Evolutionary conservation across 1,140 invertebrate species (phyloP).

Genomic region (Calosoma granatense): DNA sequence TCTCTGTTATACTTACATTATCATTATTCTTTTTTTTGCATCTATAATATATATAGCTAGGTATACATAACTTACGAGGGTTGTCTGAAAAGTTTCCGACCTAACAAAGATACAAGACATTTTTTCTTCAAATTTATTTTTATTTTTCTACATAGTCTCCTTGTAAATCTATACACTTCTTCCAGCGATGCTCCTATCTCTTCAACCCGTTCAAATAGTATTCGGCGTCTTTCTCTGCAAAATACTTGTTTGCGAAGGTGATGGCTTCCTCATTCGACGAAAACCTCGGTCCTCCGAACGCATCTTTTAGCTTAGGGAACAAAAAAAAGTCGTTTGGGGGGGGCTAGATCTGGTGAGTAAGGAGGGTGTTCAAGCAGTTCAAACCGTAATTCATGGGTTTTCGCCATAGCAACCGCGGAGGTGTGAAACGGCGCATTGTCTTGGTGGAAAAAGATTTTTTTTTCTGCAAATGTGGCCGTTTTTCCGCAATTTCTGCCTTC

Average conservation of each 20-base stretch:
- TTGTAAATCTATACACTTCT: slow-evolving; percentile 15
- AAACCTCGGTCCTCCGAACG: slow-evolving; percentile 23
- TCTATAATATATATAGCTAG: no score
- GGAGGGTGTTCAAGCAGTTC: slow-evolving; percentile 32
- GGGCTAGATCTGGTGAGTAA: slow-evolving; percentile 32
- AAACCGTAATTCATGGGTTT: slow-evolving; percentile 31
- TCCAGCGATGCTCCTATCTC: slow-evolving; percentile 12
- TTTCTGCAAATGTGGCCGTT: slow-evolving; percentile 25
- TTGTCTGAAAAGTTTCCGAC: no score
- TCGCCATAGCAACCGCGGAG: slow-evolving; percentile 25
- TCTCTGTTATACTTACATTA: no score
- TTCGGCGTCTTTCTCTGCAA: slow-evolving; percentile 17
- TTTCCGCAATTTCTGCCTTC: slow-evolving; percentile 25
- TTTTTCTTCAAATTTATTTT: no score
- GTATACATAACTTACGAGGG: no score
- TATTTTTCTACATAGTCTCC: slow-evolving; percentile 19
- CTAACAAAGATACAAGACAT: no score
- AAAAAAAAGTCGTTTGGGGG: slow-evolving; percentile 15
- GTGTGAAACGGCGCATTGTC: slow-evolving; percentile 24
- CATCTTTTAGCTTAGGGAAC: slow-evolving; percentile 18
- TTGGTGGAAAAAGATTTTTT: slow-evolving; percentile 26
- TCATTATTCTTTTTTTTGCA: no score
- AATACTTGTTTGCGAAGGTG: slow-evolving; percentile 17
- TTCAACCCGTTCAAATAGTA: slow-evolving; percentile 10
- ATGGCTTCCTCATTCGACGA: slow-evolving; percentile 22